A percentile compares a stretch with the other conserved stretches of the same genome.
Evolutionary conservation across 2,888 invertebrate species (phyloP).

Genomic region (Epinotia bilunana): DNA sequence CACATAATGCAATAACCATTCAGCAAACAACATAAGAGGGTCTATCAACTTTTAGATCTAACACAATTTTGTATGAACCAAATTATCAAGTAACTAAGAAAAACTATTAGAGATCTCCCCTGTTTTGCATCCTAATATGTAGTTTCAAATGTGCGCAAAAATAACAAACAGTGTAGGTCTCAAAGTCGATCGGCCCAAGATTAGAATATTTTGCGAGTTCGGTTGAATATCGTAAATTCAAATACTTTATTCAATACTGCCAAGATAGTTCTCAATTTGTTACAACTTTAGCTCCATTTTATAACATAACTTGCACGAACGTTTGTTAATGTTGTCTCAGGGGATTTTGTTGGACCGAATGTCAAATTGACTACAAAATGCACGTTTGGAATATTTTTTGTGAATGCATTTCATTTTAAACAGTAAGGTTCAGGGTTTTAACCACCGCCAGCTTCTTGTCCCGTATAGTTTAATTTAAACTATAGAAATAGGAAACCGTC

Average conservation of each 20-base stretch:
- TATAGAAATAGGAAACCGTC: neutral
- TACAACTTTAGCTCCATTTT: neutral
- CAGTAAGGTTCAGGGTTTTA: too few relatives aligned
- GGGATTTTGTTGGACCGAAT: too few relatives aligned
- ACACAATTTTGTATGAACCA: neutral
- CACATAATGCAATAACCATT: constrained; percentile 40
- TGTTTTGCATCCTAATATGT: neutral
- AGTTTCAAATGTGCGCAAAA: neutral
- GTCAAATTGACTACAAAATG: neutral
- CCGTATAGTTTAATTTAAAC: neutral
- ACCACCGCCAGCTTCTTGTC: too few relatives aligned
- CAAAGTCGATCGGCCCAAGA: neutral
- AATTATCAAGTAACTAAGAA: neutral
- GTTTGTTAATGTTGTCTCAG: too few relatives aligned
- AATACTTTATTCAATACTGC: neutral
- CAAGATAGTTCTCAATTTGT: constrained; percentile 13
- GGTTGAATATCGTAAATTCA: neutral
- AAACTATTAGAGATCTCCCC: neutral
- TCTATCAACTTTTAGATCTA: neutral
- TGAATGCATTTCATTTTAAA: too few relatives aligned
- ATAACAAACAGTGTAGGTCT: neutral
- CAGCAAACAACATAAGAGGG: constrained; percentile 14
- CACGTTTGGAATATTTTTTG: neutral
- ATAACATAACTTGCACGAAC: neutral
- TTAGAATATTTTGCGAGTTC: constrained; percentile 12